Evolutionary conservation across 2,888 invertebrate genomes (phyloP).

Genomic region (Crioceris asparagi): DNA sequence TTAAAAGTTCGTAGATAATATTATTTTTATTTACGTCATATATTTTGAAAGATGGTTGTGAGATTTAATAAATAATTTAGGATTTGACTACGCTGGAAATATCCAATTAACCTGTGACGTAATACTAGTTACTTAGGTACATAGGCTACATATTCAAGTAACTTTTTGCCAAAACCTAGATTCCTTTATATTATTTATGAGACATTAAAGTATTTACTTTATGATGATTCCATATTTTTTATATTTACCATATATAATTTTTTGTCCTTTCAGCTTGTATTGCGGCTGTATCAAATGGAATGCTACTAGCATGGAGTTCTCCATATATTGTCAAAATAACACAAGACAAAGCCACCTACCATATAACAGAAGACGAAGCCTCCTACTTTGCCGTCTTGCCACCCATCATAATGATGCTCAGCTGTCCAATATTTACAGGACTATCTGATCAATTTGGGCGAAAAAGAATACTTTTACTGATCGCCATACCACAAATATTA

Average conservation of each 20-base stretch:
- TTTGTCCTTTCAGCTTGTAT: constrained; percentile 15
- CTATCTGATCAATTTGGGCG: constrained; percentile 28
- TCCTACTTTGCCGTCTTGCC: constrained; percentile 32
- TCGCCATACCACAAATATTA: constrained; percentile 24
- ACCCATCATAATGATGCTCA: constrained; percentile 25
- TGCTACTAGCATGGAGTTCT: constrained; percentile 29
- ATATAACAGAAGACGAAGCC: constrained; percentile 30
- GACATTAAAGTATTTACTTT: too few relatives aligned
- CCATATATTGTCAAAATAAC: constrained; percentile 31
- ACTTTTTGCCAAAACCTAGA: too few relatives aligned
- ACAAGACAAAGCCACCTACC: constrained; percentile 23
- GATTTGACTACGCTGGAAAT: too few relatives aligned
- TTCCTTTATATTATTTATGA: too few relatives aligned
- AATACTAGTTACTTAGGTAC: too few relatives aligned
- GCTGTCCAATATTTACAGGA: constrained; percentile 23
- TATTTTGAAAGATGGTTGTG: too few relatives aligned
- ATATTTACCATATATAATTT: not conserved
- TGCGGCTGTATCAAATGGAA: constrained; percentile 23
- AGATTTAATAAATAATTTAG: too few relatives aligned
- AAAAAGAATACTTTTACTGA: constrained; percentile 25
- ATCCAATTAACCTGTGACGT: too few relatives aligned
- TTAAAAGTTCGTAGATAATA: too few relatives aligned
- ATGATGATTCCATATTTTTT: too few relatives aligned
- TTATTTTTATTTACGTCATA: too few relatives aligned
- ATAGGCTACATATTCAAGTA: too few relatives aligned